phyloP scores from a whole-genome alignment of 1,140 invertebrate genomes.

The Brachionus sp. region DNA sequence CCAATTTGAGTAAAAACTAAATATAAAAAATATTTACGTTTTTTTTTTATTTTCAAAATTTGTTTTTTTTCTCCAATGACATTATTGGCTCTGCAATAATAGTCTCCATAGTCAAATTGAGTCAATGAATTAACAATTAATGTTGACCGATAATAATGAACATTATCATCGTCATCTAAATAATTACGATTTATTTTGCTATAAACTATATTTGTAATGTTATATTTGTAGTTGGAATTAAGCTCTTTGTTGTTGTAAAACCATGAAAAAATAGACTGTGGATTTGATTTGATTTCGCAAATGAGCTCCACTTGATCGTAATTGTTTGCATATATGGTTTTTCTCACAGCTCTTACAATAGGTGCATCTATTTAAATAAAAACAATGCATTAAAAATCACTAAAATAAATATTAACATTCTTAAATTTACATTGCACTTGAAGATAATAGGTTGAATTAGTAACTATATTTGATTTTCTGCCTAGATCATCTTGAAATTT shows the following conservation, averaged over 20 bases:
- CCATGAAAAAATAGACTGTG: constrained; percentile 38
- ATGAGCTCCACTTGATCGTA: constrained; percentile 31
- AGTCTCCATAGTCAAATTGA: constrained; percentile 29
- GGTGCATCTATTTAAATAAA: neutral
- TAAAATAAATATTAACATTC: neutral
- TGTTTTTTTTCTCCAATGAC: constrained; percentile 20
- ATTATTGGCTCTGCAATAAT: constrained; percentile 31
- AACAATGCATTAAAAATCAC: neutral
- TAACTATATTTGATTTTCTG: neutral
- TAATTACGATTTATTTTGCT: neutral
- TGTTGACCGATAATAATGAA: neutral
- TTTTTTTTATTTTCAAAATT: neutral
- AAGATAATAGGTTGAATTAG: constrained; percentile 33
- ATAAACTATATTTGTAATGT: constrained; percentile 24
- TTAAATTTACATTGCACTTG: constrained; percentile 46
- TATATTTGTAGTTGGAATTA: constrained; percentile 25
- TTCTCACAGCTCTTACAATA: constrained; percentile 12
- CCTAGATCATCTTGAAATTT: neutral
- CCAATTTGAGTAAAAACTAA: neutral
- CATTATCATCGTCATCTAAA: neutral
- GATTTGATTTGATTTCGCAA: constrained; percentile 37
- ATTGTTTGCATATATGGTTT: constrained; percentile 4
- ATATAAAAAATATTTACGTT: constrained; percentile 2
- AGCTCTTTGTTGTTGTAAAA: constrained; percentile 14
- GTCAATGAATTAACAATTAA: constrained; percentile 36